Base-by-base conservation (phyloP, 2,797 vertebrate species). In the Sternotherus odoratus region DNA sequence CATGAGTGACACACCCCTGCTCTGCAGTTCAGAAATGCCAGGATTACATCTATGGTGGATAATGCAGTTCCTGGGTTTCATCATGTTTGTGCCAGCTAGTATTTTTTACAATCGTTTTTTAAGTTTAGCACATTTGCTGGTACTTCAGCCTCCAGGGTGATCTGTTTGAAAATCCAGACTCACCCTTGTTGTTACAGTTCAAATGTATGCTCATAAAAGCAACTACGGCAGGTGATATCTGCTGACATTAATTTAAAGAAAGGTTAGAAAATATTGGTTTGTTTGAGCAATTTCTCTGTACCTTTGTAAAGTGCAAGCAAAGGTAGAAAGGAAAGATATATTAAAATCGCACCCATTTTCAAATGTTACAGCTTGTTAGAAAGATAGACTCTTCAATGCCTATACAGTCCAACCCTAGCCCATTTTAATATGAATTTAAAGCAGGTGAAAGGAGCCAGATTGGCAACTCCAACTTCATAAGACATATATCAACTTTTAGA, bases 31-130 rank as follows among this genome's bases (percentile, higher is more conserved):
- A 28, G 75, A 83, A 69, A 74, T 33, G 19, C 72, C 69, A 56
- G 4, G 3, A 28, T 24, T 46, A 17, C 16, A 23, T 2, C 2
- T 26, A 11, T 4, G n/a, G 53, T 3, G 17, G 17, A 6, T 46
- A 79, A 75, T 10, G 36, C 12, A 88, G 4, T 69, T 69, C 30
- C 79, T 79, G 2, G 2, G 49, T 19, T 15, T 11, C 2, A 36
- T 3, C 13, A 17, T 9, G 10, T 8, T 84, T 78, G 56, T 49
- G 33, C 30, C 86, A 30, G 69, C 36, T 6, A 30, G 13, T 10
- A 69, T 77, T 75, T 83, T 75, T 79, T 60, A 49, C 16, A 28
- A 77, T 85, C 1, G n/a, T 1, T 1, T 33, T 66, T 82, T 13
- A 72, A 78, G 60, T 43, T 17, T 78, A 78, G 17, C 4, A 23